Base-by-base conservation (phyloP, 2,113 vertebrate genomes). In the Burhinus oedicnemus region DNA sequence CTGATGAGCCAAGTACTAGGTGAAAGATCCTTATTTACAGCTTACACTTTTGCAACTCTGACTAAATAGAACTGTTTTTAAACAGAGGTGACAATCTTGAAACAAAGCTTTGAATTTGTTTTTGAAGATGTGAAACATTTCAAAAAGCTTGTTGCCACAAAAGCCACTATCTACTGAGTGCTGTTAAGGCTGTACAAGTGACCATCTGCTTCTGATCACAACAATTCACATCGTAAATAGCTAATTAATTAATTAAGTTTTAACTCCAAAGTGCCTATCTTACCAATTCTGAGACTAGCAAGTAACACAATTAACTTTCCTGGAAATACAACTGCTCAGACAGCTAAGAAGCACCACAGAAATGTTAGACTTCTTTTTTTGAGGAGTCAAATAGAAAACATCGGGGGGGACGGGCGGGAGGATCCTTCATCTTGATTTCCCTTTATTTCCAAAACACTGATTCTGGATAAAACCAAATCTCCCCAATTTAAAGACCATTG, bases 171-270 rank as follows among this genome's bases (percentile, higher is more conserved):
- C 89, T 92, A 58, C 65, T 64, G 68, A 78, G 29, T 69, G 91
- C 61, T 22, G 12, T 57, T 78, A 85, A 89, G 58, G 57, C 40
- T 61, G 5, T 62, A 1, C 36, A 68, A 93, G 54, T 74, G 45
- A 71, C 61, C 88, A 95, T 51, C 87, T 90, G 71, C 79, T 87
- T 47, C 60, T 51, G 64, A 90, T 85, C 75, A 93, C 64, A 93
- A 92, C 45, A 93, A 66, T 70, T 94, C 82, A 62, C 36, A 71
- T 64, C 90, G 38, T 80, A 91, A 94, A 91, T 65, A 79, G 40
- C 47, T 69, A 88, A 95, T 87, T 90, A 91, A 93, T 76, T 70
- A 82, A 85, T 77, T 81, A 38, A 11, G 32, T 22, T 95, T 83
- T 82, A 90, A 91, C 76, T 92, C 42, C 49, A 44, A 90, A 94